Evolutionary conservation across 2,113 vertebrate genomes (phyloP).

Genomic region (Xiphorhynchus elegans): DNA sequence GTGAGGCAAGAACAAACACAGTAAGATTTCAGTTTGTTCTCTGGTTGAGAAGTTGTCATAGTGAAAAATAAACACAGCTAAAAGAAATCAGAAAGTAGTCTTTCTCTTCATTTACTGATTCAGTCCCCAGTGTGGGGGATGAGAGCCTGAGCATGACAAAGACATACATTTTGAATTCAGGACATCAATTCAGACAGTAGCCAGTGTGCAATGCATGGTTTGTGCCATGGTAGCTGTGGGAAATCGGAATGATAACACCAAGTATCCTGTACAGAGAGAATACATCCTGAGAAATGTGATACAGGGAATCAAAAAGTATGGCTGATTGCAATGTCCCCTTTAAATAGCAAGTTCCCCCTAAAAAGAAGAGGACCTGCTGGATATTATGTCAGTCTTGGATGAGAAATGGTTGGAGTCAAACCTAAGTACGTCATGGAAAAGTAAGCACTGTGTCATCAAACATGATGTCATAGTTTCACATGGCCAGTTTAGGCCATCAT

Average conservation of each 20-base stretch:
- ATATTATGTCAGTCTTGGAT: not conserved
- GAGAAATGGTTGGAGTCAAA: not conserved
- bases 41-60: slow-evolving; percentile 15
- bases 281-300: not conserved
- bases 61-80: slow-evolving; percentile 5
- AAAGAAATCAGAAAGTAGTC: not conserved
- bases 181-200: not conserved
- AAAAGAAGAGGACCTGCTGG: not conserved
- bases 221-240: not conserved
- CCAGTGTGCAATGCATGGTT: not conserved
- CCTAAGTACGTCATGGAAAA: not conserved
- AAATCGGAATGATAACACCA: fast-evolving
- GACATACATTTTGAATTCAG: not conserved
- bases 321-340: fast-evolving
- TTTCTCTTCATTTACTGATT: not conserved
- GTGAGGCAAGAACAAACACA: not conserved
- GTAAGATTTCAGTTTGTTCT: not conserved
- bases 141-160: not conserved
- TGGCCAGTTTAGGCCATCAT: not conserved
- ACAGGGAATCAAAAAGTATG: not conserved
- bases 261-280: not conserved
- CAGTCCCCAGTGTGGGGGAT: not conserved
- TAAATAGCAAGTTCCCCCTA: not conserved
- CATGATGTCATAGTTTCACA: not conserved
- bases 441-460: not conserved